Evolutionary conservation across 2,888 invertebrate species (phyloP).

Genomic region (Seira sanloemensis): DNA sequence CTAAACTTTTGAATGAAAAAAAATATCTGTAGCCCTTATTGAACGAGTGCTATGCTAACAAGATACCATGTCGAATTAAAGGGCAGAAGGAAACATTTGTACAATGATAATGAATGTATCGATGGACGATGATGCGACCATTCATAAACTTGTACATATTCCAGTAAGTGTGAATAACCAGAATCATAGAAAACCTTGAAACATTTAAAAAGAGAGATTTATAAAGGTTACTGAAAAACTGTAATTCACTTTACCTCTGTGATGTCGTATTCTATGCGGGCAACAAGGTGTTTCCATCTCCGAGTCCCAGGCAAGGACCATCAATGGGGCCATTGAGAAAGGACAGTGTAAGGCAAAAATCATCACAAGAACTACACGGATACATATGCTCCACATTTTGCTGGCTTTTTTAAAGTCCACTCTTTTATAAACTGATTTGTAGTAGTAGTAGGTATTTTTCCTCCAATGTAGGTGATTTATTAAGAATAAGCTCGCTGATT

Average conservation of each 20-base stretch:
- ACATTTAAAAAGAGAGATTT: no score
- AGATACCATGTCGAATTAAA: background rate
- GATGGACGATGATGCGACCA: background rate
- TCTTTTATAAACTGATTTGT: slow-evolving; percentile 20
- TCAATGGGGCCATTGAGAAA: slow-evolving; percentile 73
- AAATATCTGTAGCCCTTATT: background rate
- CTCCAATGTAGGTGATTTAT: background rate
- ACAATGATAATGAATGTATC: no score
- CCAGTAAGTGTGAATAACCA: background rate
- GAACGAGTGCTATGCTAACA: background rate
- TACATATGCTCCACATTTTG: slow-evolving; percentile 73
- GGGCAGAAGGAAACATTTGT: no score
- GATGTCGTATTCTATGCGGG: slow-evolving; percentile 73
- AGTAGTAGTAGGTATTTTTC: no score
- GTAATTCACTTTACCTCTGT: slow-evolving; percentile 71
- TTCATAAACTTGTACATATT: background rate
- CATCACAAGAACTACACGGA: slow-evolving; percentile 73
- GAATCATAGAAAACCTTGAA: background rate
- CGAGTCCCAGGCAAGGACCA: slow-evolving; percentile 73
- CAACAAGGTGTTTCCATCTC: slow-evolving; percentile 73
- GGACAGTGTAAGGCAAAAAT: slow-evolving; percentile 73
- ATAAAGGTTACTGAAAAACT: no score
- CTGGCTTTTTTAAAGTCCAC: slow-evolving; percentile 32
- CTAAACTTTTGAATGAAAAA: background rate
- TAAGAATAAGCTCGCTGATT: slow-evolving; percentile 8